Percentiles rank a stretch among this genome's conserved stretches.
phyloP scores from a whole-genome alignment of 2,888 invertebrate genomes.

The Paralinhomoeus sp. region DNA sequence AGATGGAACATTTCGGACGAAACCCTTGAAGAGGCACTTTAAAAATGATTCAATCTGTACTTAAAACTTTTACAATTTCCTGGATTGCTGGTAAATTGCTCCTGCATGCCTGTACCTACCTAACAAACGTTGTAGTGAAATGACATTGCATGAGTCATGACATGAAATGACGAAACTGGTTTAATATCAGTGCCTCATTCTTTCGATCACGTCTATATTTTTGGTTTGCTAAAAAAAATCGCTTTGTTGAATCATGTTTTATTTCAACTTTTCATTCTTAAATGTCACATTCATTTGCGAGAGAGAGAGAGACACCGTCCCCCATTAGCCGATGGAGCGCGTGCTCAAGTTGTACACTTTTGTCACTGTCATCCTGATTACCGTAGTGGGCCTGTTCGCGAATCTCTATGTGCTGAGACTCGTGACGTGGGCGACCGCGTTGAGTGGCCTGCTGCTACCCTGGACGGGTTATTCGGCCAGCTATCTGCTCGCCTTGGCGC shows the following conservation, averaged over 20 bases:
- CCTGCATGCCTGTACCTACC: too few relatives aligned
- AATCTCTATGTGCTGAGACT: slow-evolving; percentile 10
- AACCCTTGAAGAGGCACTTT: too few relatives aligned
- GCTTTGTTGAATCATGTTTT: neutral
- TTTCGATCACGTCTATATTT: neutral
- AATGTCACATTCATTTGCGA: neutral
- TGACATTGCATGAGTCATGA: too few relatives aligned
- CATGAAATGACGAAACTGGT: too few relatives aligned
- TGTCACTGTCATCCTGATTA: too few relatives aligned
- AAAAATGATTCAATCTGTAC: neutral
- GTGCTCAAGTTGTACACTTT: too few relatives aligned
- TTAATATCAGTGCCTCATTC: neutral
- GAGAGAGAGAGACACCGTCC: neutral
- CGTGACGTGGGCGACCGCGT: slow-evolving; percentile 7
- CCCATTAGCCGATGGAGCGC: too few relatives aligned
- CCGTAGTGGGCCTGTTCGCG: too few relatives aligned
- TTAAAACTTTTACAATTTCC: too few relatives aligned
- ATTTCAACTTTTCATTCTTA: neutral
- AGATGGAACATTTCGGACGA: too few relatives aligned
- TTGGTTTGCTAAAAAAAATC: neutral
- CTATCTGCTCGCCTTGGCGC: slow-evolving; percentile 6
- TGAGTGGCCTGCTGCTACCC: slow-evolving; percentile 8
- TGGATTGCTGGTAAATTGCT: too few relatives aligned
- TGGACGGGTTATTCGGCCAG: slow-evolving; percentile 8
- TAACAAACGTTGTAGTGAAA: too few relatives aligned